Base-by-base conservation (phyloP, 2,113 vertebrate species). In the Anguilla rostrata region DNA sequence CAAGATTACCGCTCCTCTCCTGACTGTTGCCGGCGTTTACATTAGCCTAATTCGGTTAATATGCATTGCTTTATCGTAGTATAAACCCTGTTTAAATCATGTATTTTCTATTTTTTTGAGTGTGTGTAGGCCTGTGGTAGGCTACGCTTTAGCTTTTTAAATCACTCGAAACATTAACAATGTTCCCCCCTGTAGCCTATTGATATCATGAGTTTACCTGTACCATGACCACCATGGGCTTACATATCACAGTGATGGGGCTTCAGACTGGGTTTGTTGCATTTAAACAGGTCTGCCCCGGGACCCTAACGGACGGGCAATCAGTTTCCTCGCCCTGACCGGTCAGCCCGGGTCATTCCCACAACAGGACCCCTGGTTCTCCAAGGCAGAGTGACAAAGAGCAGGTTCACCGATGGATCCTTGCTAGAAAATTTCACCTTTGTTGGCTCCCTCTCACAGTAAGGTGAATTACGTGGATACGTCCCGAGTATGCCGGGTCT, bases 341-440 rank as follows among this genome's bases (percentile, higher is more conserved):
- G 85, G 85, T 83, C 83, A 87, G 82, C 81, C 81, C 56, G 66
- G 83, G 81, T 83, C 63, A 83, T 88, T 87, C 89, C 87, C 89
- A 87, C 87, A 81, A 84, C 60, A 60, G 53, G 81, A 81, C 87
- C 84, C 87, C 39, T 56, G 66, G 86, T 82, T 86, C 83, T 87
- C 86, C 78, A 15, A 75, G 82, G 80, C 78, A 53, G 34, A 16
- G n/a, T 92, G 91, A 90, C 88, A 89, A 87, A 92, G 87, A 85
- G 53, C 91, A 92, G 91, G 82, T 86, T 83, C 82, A 57, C 39
- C 40, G 29, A 40, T 82, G 22, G 11, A 18, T 84, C 29, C 84
- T 7, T 60, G 39, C 82, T 66, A 26, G 75, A 81, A 84, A 84
- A 81, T 84, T 29, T 66, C 63, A 39, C 83, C 60, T 60, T 86